Conservation (phyloP, 2,888 invertebrate species). For the Disparrhopalites patrizii region DNA sequence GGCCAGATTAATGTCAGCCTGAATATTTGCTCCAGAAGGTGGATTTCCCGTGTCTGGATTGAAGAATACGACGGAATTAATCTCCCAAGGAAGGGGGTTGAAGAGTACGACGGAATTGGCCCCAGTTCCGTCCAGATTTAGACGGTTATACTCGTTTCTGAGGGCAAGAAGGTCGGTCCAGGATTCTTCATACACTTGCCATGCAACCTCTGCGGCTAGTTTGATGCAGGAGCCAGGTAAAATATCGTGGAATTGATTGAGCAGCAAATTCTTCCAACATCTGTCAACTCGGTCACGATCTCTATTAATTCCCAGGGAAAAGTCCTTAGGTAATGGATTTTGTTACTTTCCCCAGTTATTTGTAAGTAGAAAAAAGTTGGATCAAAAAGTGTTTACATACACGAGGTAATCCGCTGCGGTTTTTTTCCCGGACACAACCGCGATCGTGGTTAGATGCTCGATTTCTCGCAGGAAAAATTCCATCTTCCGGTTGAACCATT, state of each 20-base stretch:
- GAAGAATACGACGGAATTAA: slow-evolving; percentile 40
- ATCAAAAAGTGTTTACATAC: slow-evolving; percentile 2
- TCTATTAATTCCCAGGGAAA: slow-evolving; percentile 5
- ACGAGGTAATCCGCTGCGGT: background rate
- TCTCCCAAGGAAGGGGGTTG: slow-evolving; percentile 38
- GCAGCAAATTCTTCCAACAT: slow-evolving; percentile 54
- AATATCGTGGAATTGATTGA: slow-evolving; percentile 57
- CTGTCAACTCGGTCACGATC: slow-evolving; percentile 37
- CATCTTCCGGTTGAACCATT: slow-evolving; percentile 35
- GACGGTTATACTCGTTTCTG: slow-evolving; percentile 31
- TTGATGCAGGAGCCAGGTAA: slow-evolving; percentile 56
- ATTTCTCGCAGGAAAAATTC: slow-evolving; percentile 50
- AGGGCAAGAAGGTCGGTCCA: slow-evolving; percentile 24
- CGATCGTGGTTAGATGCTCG: slow-evolving; percentile 51
- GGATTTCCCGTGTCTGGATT: slow-evolving; percentile 28
- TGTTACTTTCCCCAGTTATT: background rate
- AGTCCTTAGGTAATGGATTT: too few species aligned
- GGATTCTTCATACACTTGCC: slow-evolving; percentile 44
- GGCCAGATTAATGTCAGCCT: slow-evolving; percentile 25
- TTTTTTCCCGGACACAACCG: slow-evolving; percentile 19
- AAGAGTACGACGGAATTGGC: slow-evolving; percentile 28
- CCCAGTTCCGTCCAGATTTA: slow-evolving; percentile 32
- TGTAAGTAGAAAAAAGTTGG: background rate
- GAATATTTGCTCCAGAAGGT: slow-evolving; percentile 21
- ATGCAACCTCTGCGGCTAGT: slow-evolving; percentile 51